Base-by-base conservation (phyloP, 2,113 vertebrate species). In the Pseudopodoces humilis region DNA sequence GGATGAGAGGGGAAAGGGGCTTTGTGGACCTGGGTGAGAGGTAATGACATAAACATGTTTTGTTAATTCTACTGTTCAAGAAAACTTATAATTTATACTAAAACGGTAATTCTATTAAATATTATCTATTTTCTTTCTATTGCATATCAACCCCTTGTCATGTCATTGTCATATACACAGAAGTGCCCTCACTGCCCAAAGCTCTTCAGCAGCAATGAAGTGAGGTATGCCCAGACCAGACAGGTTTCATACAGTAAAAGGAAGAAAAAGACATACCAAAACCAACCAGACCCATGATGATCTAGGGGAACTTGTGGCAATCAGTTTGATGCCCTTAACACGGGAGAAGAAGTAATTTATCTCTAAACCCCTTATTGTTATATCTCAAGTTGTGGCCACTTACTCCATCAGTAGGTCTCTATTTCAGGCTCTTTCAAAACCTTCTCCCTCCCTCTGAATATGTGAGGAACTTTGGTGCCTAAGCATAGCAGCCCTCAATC, bases 21-120 rank as follows among this genome's bases (percentile, higher is more conserved):
- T 80, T 13, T 71, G 16, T 20, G 21, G 11, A 60, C 3, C 37
- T 44, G 16, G 5, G 7, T 65, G 28, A 74, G 43, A 65, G 4
- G 13, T 25, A 43, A 74, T 0, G 0, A 33, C 3, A 68, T 30
- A 77, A 77, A 52, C 0, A 0, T 2, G 0, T 35, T 81, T 63
- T 27, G 4, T 44, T 47, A 63, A 43, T 55, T 79, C 5, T 13
- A 7, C 8, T 43, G 3, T 35, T 63, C n/a, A 84, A 22, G 78
- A 93, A 77, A 41, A 35, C 10, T 46, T 70, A 22, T 6, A 41
- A 47, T 10, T 44, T 46, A n/a, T 16, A 50, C 31, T 9, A 69
- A 74, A 76, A 64, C 2, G 39, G 18, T 59, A 3, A 24, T 24
- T 82, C 23, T 11, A 23, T 39, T 76, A 72, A 88, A 69, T 49